Conservation (phyloP, 1,140 invertebrate genomes). For the Pseudomyrmex gracilis region DNA sequence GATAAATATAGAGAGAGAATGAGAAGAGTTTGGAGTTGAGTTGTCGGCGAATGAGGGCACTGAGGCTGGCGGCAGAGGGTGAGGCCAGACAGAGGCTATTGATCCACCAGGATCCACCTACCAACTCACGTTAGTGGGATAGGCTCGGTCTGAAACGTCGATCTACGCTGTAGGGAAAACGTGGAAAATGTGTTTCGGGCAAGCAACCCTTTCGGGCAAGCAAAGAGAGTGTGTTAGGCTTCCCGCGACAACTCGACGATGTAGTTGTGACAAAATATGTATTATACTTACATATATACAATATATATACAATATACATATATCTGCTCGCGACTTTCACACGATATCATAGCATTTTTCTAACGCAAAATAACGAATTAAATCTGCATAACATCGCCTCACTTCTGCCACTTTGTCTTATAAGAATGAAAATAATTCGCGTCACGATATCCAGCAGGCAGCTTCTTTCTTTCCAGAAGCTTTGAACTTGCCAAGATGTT, state of each 20-base stretch:
- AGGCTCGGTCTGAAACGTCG: constrained; percentile 78
- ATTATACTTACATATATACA: too few relatives aligned
- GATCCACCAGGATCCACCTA: constrained; percentile 81
- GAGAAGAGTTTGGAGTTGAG: constrained; percentile 77
- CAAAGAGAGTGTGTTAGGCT: neutral
- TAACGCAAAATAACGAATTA: constrained; percentile 33
- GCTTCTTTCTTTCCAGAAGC: constrained; percentile 23
- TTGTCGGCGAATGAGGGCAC: constrained; percentile 79
- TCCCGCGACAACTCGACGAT: constrained; percentile 9
- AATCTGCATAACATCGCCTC: constrained; percentile 39
- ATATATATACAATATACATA: too few relatives aligned
- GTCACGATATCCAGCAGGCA: constrained; percentile 13
- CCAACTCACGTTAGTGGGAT: constrained; percentile 79
- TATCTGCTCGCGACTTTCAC: neutral
- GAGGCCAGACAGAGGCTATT: constrained; percentile 84
- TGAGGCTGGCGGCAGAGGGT: constrained; percentile 79
- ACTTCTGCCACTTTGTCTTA: constrained; percentile 38
- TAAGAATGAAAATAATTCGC: constrained; percentile 42
- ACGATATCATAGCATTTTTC: constrained; percentile 22
- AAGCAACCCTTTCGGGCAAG: constrained; percentile 23
- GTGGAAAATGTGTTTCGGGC: constrained; percentile 56
- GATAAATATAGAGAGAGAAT: constrained; percentile 17
- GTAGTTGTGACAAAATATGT: neutral
- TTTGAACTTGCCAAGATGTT: constrained; percentile 48
- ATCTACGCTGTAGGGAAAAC: constrained; percentile 63